Evolutionary conservation across 2,113 vertebrate genomes (phyloP).

Genomic region (Hippocampus abdominalis): DNA sequence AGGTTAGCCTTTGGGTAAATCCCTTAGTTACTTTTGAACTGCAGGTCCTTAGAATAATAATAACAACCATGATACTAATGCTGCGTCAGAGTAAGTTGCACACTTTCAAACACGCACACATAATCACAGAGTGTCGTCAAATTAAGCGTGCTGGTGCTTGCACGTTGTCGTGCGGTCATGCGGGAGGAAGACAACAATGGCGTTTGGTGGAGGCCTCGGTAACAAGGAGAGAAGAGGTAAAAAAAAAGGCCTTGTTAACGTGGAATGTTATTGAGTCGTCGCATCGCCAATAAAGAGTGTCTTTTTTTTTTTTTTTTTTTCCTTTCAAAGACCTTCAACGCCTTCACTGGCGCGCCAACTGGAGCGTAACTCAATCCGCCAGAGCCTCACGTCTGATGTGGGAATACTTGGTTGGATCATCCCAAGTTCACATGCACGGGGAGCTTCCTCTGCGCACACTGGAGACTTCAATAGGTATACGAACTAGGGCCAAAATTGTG

Average conservation of each 20-base stretch:
- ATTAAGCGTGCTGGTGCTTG: background rate
- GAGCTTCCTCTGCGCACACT: background rate
- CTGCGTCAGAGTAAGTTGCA: too few species aligned
- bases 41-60: too few species aligned
- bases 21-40: too few species aligned
- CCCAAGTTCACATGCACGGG: background rate
- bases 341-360: slow-evolving; percentile 31
- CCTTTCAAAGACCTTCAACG: slow-evolving; percentile 9
- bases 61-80: too few species aligned
- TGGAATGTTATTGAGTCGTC: background rate
- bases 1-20: background rate
- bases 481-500: too few species aligned
- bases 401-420: slow-evolving; percentile 11
- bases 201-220: background rate
- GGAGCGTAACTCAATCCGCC: slow-evolving; percentile 35
- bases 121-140: too few species aligned
- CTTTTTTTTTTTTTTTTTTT: background rate
- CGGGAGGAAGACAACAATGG: background rate
- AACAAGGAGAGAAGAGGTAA: background rate
- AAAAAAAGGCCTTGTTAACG: background rate
- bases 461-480: background rate
- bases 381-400: slow-evolving; percentile 7
- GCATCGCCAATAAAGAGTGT: background rate
- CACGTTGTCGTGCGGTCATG: background rate
- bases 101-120: too few species aligned